These are phyloP conservation scores for Thymelicus lineola DNA, from an alignment of 2,888 invertebrate genomes.

Conservation along the genomic window DNA sequence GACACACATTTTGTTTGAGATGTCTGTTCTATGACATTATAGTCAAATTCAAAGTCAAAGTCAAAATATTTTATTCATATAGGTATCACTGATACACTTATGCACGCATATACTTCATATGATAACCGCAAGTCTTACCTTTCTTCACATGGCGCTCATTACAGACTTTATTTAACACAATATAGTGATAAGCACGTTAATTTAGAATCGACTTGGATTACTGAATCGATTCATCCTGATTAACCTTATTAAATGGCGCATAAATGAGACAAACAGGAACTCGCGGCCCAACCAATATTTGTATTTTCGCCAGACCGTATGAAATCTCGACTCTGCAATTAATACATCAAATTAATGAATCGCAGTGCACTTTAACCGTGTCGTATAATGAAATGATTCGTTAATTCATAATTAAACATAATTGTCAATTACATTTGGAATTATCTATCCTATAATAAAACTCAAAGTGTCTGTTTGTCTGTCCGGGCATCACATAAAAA, in stretches of 20 bases:
- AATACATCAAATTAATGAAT: constrained; percentile 25
- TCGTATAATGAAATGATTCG: neutral
- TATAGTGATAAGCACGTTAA: neutral
- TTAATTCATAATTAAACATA: neutral
- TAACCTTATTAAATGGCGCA: constrained; percentile 29
- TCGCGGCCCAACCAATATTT: constrained; percentile 22
- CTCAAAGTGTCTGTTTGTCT: too few species aligned
- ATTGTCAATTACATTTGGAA: constrained; percentile 1
- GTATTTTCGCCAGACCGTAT: constrained; percentile 15
- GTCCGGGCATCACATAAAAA: too few species aligned
- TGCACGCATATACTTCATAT: too few species aligned
- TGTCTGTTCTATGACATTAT: too few species aligned
- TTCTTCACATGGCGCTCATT: too few species aligned
- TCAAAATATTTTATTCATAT: too few species aligned
- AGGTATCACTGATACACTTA: too few species aligned
- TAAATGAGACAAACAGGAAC: constrained; percentile 32
- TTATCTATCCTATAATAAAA: too few species aligned
- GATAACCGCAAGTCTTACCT: too few species aligned
- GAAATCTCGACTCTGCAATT: constrained; percentile 31
- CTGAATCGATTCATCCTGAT: constrained; percentile 25
- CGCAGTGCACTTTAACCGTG: neutral
- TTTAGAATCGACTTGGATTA: constrained; percentile 10
- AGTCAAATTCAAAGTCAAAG: too few species aligned
- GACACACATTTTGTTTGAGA: too few species aligned
- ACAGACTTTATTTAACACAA: neutral